Evolutionary conservation across 2,113 vertebrate species (phyloP), one percentile per base, ranked within the genome.

Genomic region (Malaclemys terrapin): DNA sequence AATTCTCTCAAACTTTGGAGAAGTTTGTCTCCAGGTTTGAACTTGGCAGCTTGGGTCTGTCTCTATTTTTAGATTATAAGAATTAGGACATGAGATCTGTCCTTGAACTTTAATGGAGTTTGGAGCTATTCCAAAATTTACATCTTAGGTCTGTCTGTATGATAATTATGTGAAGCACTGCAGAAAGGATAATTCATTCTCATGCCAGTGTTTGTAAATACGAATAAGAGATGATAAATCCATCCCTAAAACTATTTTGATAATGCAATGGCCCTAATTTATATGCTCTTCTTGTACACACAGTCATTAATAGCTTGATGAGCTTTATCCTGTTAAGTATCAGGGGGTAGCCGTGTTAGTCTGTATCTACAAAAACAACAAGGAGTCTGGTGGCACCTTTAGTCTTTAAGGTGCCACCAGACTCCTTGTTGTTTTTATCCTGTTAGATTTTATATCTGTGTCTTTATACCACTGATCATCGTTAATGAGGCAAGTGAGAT

Each of bases 11-110:
- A 90, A 86, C 27, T 57, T 84, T 89, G 38, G 4, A 84, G 27
- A 88, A 65, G 20, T 90, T 95, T 90, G 82, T 53, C 79, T 27
- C 82, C 85, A 47, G 35, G 84, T 75, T 65, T 65, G 8, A 95
- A 87, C 42, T 17, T 53, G 53, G 52, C 78, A 86, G 79, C 35
- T 84, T 80, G 31, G 45, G 93, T 45, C 16, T 8, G 91, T 93
- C 82, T 47, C 35, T 94, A 24, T 89, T 91, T 54, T 57, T 91
- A 79, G 57, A 14, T 81, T 78, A 20, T 79, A 93, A 89, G 42
- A 76, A 19, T 78, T 76, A 81, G 10, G 19, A 5, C 2, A 42
- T 27, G 57, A 54, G 19, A 45, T 79, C 59, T 85, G 31, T 19
- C 22, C 31, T 91, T 85, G 10, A 82, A 76, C 29, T 88, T 80